Evolutionary conservation across 2,888 invertebrate genomes (phyloP), one percentile per base, ranked within the genome.

Genomic region (Chromoteleia sp.): DNA sequence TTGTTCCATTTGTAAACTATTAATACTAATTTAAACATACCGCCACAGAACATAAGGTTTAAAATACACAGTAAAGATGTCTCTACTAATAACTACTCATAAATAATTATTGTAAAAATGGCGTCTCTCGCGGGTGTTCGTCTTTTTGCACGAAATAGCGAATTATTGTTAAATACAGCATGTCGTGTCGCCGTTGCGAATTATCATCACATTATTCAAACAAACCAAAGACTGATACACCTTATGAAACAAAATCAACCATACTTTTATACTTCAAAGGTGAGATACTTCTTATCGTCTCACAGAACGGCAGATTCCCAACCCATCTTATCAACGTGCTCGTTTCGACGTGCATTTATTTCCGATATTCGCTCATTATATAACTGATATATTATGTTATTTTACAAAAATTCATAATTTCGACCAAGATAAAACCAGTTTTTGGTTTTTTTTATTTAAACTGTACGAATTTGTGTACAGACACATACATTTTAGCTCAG

Each of bases 101-200:
- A n/a, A n/a, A 58, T 19, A 33, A 48, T 56, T 7, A 48, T 19
- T 56, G 65, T 65, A 25, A 89, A 87, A 90, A 91, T 91, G 91
- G 91, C 91, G 88, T 88, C 89, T 56, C 85, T 90, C 59, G 81
- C 85, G 82, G 81, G 88, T 86, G 85, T 85, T 63, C 89, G 91
- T 85, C 65, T 89, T 65, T 85, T 91, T 43, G 82, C 86, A 43
- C 87, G 88, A 84, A 88, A 86, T 74, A 83, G 88, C 86, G 88
- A 89, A 82, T 83, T 85, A 58, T 58, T 90, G 58, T 87, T 83
- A 74, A 87, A 84, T 79, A 79, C 86, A 29, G 75, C 87, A 41
- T 82, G 77, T 58, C 85, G 86, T 14, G 65, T 87, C 6, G 45
- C 81, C 21, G 68, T 77, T 59, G 48, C 81, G 10, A 78, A 79